Evolutionary conservation across 2,888 invertebrate genomes (phyloP).

Genomic region (Rosalia funebris): DNA sequence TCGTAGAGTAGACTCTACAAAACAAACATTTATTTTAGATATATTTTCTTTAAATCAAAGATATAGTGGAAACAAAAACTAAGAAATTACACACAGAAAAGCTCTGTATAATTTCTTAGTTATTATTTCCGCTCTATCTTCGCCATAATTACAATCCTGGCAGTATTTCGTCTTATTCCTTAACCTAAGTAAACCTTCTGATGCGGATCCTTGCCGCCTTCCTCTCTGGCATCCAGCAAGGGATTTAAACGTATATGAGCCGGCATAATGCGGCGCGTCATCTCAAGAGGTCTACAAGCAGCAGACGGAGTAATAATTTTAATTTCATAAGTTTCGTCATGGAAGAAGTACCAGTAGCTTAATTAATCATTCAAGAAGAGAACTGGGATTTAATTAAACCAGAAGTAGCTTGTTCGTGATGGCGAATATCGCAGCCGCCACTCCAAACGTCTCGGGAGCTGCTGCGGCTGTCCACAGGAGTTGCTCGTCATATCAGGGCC

Average conservation of each 20-base stretch:
- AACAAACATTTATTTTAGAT: no score
- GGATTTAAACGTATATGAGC: not conserved
- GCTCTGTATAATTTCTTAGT: no score
- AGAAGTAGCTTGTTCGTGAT: constrained; percentile 61
- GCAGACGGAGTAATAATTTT: constrained; percentile 49
- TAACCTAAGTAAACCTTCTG: no score
- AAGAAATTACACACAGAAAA: no score
- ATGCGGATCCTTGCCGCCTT: no score
- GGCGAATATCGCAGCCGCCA: constrained; percentile 57
- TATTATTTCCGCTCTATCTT: no score
- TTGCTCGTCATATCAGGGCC: constrained; percentile 14
- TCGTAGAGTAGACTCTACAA: no score
- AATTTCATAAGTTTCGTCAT: constrained; percentile 55
- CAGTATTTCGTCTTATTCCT: no score
- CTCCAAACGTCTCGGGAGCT: constrained; percentile 45
- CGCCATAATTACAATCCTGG: no score
- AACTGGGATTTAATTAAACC: constrained; percentile 61
- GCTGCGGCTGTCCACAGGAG: constrained; percentile 18
- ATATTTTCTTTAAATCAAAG: no score
- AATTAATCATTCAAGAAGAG: constrained; percentile 61
- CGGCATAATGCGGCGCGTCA: not conserved
- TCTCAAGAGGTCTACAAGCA: not conserved
- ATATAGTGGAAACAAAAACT: no score
- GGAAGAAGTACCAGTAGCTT: constrained; percentile 53
- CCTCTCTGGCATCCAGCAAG: no score